A percentile compares a stretch with the other conserved stretches of the same genome.
Evolutionary conservation across 2,113 vertebrate genomes (phyloP).

Genomic region (Orientallactaga bullata): DNA sequence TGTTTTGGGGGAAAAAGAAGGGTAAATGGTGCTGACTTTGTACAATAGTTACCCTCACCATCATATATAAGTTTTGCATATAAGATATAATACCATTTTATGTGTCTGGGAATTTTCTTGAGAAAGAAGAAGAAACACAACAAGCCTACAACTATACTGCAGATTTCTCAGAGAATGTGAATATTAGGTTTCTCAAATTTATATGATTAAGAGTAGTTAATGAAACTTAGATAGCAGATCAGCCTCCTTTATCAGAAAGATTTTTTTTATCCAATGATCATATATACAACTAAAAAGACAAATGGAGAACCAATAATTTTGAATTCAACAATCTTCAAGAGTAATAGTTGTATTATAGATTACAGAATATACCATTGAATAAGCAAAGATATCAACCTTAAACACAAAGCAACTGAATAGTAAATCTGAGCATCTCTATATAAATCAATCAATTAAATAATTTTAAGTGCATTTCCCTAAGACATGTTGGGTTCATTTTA

Average conservation of each 20-base stretch:
- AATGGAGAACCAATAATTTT: neutral
- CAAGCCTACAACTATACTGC: neutral
- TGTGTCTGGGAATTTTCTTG: neutral
- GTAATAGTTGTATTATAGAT: neutral
- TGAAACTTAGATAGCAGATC: neutral
- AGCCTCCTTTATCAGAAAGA: neutral
- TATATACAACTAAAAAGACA: neutral
- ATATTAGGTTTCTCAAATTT: rapidly evolving
- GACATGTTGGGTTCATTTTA: too few relatives aligned
- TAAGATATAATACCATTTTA: neutral
- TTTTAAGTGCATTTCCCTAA: too few relatives aligned
- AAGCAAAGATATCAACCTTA: neutral
- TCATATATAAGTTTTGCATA: neutral
- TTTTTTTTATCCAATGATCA: neutral
- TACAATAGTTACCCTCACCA: neutral
- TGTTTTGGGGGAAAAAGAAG: neutral
- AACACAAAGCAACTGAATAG: neutral
- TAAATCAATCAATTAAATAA: neutral
- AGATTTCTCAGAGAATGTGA: neutral
- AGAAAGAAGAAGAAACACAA: neutral
- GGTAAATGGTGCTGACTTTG: neutral
- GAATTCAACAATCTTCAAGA: rapidly evolving
- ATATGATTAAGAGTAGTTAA: neutral
- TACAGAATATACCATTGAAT: neutral
- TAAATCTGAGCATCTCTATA: neutral